Percentiles rank a stretch among this genome's conserved stretches.
Evolutionary conservation across 1,140 invertebrate genomes (phyloP).

Genomic region (Drosophila funebris): DNA sequence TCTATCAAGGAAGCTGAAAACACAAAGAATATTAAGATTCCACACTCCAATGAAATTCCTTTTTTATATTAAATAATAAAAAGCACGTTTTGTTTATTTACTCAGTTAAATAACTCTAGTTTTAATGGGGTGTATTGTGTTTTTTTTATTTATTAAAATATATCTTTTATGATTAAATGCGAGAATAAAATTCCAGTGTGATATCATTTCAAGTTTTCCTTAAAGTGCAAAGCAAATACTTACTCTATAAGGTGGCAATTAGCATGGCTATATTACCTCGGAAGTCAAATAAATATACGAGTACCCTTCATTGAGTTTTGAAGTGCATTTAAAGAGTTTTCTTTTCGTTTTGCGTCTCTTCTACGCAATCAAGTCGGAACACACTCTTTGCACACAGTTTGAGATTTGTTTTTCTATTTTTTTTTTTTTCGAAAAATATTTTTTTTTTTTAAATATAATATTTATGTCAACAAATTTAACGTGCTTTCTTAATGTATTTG

Average conservation of each 20-base stretch:
- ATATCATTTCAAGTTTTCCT: no score
- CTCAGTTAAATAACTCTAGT: no score
- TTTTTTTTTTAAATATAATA: background rate
- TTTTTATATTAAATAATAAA: no score
- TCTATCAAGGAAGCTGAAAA: no score
- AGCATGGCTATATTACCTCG: background rate
- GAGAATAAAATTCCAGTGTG: no score
- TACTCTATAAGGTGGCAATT: conserved; percentile 24
- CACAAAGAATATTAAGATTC: no score
- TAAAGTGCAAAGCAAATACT: conserved; percentile 25
- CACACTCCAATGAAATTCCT: no score
- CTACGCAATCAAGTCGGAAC: background rate
- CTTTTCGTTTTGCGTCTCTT: background rate
- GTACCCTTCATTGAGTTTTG: background rate
- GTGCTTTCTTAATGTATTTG: background rate
- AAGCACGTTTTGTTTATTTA: no score
- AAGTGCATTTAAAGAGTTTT: conserved; percentile 14
- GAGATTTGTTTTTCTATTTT: background rate
- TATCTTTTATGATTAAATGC: no score
- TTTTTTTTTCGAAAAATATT: background rate
- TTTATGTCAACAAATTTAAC: background rate
- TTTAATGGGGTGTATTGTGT: no score
- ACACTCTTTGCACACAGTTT: background rate
- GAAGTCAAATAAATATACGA: conserved; percentile 1
- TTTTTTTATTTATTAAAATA: background rate